Evolutionary conservation across 2,888 invertebrate genomes (phyloP).

Genomic region (Capitulum mitella): DNA sequence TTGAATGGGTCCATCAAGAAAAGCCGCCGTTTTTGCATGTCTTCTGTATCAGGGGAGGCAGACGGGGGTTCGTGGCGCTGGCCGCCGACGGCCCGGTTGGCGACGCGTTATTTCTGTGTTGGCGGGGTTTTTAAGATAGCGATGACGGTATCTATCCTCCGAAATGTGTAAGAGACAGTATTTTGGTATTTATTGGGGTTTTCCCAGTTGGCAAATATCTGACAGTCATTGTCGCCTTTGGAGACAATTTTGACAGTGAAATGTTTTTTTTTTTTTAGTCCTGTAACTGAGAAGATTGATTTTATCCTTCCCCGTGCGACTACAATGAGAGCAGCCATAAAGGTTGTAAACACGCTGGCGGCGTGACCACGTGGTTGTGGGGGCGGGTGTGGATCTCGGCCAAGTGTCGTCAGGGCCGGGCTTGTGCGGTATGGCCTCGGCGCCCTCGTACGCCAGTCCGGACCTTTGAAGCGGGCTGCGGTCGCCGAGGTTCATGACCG

Average conservation of each 20-base stretch:
- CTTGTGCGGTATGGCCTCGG: too few species aligned
- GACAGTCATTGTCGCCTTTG: too few species aligned
- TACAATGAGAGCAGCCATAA: constrained; percentile 5
- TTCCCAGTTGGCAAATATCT: too few species aligned
- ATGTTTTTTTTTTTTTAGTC: neutral
- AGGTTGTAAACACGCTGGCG: neutral
- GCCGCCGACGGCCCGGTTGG: neutral
- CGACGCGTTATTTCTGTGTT: neutral
- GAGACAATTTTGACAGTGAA: too few species aligned
- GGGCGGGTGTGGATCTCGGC: neutral
- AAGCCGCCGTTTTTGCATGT: constrained; percentile 1
- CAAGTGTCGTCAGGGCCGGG: too few species aligned
- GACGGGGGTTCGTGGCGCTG: neutral
- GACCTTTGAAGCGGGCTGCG: too few species aligned
- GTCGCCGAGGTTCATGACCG: too few species aligned
- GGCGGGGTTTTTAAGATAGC: neutral
- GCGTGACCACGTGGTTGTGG: neutral
- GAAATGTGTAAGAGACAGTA: too few species aligned
- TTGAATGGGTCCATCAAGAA: constrained; percentile 22
- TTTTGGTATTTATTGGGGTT: too few species aligned
- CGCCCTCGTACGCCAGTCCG: too few species aligned
- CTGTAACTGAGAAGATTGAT: neutral
- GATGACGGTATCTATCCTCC: neutral
- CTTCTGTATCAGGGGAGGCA: neutral
- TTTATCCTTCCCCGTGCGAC: constrained; percentile 1